Conservation (phyloP, 2,113 vertebrate genomes). For the Podocnemis expansa region DNA sequence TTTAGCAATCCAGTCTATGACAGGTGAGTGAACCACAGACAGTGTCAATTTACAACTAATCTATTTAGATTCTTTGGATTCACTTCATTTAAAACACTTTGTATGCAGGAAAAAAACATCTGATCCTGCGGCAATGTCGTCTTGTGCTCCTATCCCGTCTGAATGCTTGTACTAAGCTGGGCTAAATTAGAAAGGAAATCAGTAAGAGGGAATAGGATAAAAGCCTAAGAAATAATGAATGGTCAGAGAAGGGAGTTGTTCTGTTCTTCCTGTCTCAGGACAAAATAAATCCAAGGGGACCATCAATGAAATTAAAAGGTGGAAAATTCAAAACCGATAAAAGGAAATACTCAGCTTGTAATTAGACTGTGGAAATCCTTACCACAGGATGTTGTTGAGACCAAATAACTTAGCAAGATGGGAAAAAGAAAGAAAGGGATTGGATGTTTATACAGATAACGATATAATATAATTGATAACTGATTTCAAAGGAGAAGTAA, state of each 20-base stretch:
- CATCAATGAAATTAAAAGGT: not conserved
- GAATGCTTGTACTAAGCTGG: not conserved
- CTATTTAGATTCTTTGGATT: fast-evolving
- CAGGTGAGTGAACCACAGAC: not conserved
- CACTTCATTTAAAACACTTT: fast-evolving
- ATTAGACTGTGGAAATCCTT: not conserved
- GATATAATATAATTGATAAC: too few relatives aligned
- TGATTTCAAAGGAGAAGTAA: too few relatives aligned
- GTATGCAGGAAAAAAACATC: not conserved
- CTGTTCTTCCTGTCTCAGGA: not conserved
- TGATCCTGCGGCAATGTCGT: not conserved
- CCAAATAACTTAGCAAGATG: too few relatives aligned
- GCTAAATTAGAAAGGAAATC: not conserved
- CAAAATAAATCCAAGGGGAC: not conserved
- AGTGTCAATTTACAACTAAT: fast-evolving
- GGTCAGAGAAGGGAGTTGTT: not conserved
- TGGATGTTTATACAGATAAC: too few relatives aligned
- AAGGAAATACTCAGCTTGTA: not conserved
- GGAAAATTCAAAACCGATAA: not conserved
- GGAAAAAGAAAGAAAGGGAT: too few relatives aligned
- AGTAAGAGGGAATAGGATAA: not conserved
- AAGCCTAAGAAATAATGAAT: not conserved
- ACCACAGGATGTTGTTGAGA: too few relatives aligned
- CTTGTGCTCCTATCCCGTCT: not conserved
- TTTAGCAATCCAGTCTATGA: not conserved